phyloP scores from a whole-genome alignment of 2,888 invertebrate species.

The Drosophila paranaensis region DNA sequence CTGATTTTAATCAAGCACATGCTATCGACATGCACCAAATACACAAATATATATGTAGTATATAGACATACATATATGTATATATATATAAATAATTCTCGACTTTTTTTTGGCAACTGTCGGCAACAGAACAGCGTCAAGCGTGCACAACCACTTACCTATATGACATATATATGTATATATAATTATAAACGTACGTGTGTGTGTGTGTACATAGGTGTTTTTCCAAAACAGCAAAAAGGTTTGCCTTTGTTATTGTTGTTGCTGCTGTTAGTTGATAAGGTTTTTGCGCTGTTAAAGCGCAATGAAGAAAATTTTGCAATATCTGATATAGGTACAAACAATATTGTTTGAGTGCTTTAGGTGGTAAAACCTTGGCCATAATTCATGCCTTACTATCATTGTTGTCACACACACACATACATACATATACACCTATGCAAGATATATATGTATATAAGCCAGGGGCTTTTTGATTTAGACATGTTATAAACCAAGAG shows the following conservation, averaged over 20 bases:
- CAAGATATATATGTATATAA: background rate
- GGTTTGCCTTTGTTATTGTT: constrained; percentile 32
- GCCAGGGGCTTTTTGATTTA: constrained; percentile 8
- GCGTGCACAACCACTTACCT: constrained; percentile 47
- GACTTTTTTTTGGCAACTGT: constrained; percentile 35
- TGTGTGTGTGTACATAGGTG: constrained; percentile 1
- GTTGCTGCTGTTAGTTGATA: constrained; percentile 40
- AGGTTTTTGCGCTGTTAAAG: constrained; percentile 48
- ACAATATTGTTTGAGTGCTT: constrained; percentile 37
- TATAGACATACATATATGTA: background rate
- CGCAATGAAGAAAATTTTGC: constrained; percentile 46
- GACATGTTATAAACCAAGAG: constrained; percentile 6
- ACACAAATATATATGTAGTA: constrained; percentile 9
- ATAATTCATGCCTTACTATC: constrained; percentile 41
- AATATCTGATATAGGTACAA: constrained; percentile 42
- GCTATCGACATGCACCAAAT: constrained; percentile 31
- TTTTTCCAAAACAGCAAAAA: constrained; percentile 22
- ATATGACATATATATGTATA: constrained; percentile 16
- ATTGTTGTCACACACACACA: constrained; percentile 12
- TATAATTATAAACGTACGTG: background rate
- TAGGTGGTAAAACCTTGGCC: constrained; percentile 39
- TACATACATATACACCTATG: background rate
- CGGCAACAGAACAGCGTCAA: constrained; percentile 14
- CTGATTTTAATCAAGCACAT: constrained; percentile 59
- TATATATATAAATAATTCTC: constrained; percentile 13